phyloP scores from a whole-genome alignment of 2,797 vertebrate genomes.

The Sorex maritimensis region DNA sequence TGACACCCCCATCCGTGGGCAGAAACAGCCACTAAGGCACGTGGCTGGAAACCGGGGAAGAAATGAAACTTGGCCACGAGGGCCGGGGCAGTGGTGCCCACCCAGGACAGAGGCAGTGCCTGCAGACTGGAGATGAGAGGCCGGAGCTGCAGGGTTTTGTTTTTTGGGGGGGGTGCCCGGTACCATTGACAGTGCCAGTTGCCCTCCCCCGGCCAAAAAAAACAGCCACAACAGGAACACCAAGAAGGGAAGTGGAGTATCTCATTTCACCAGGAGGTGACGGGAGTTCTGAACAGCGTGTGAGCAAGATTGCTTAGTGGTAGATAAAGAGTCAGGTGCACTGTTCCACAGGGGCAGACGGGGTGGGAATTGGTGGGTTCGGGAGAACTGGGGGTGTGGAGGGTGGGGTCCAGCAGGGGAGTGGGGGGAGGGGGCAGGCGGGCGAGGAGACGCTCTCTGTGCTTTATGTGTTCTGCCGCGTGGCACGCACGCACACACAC shows the following conservation, averaged over 20 bases:
- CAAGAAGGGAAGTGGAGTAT: no score
- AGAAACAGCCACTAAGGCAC: no score
- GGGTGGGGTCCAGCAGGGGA: not conserved
- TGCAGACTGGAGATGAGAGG: not conserved
- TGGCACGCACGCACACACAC: not conserved
- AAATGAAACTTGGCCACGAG: not conserved
- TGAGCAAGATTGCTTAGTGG: not conserved
- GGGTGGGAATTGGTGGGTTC: not conserved
- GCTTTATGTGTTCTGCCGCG: rapidly evolving
- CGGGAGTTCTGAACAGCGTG: not conserved
- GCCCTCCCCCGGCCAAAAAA: not conserved
- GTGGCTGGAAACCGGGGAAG: not conserved
- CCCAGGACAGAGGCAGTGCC: not conserved
- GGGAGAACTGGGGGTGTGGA: not conserved
- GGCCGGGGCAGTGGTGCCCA: rapidly evolving
- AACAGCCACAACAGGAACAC: not conserved
- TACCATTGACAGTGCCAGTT: no score
- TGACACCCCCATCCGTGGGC: no score
- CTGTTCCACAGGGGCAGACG: not conserved
- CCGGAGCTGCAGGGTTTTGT: no score
- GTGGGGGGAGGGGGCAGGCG: not conserved
- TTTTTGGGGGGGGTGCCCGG: no score
- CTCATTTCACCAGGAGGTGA: not conserved
- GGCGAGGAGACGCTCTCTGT: no score
- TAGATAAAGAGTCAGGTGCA: not conserved